phyloP scores from a whole-genome alignment of 1,140 invertebrate species.

The Drosophila mojavensis region DNA sequence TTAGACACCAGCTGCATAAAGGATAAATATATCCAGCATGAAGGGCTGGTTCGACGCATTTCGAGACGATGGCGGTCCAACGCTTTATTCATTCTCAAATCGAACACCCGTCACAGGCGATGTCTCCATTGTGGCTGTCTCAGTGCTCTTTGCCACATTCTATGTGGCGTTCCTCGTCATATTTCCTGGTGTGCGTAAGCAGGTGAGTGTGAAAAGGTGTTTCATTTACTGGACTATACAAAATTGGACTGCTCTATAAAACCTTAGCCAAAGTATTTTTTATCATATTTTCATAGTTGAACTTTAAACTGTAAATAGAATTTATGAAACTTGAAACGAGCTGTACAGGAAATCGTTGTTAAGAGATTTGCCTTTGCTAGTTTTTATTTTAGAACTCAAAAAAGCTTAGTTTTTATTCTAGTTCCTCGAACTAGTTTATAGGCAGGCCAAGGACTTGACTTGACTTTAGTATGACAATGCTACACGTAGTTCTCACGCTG shows the following conservation, averaged over 20 bases:
- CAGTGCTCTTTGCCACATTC: conserved; percentile 93
- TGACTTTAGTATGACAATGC: conserved; percentile 18
- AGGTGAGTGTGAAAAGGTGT: conserved; percentile 87
- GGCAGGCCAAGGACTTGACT: conserved; percentile 36
- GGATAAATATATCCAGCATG: conserved; percentile 85
- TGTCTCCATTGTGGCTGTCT: conserved; percentile 92
- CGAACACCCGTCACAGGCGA: conserved; percentile 96
- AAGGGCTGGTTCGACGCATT: conserved; percentile 97
- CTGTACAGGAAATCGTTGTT: conserved; percentile 5
- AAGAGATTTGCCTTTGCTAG: not conserved
- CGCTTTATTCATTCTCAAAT: conserved; percentile 96
- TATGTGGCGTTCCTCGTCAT: conserved; percentile 96
- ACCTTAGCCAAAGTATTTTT: not conserved
- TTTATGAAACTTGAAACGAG: not conserved
- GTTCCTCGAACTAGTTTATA: conserved; percentile 24
- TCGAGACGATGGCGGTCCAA: conserved; percentile 95
- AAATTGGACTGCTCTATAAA: not conserved
- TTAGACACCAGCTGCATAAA: conserved; percentile 39
- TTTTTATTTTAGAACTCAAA: not conserved
- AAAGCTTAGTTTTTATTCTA: not conserved
- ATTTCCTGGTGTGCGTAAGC: conserved; percentile 97
- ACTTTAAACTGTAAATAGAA: not conserved
- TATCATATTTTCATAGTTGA: too few relatives aligned
- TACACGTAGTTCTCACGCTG: conserved; percentile 49
- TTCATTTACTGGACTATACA: not conserved